A percentile compares a stretch with the other conserved stretches of the same genome.
Conservation (phyloP, 2,797 vertebrate species). For the Clarias pachynema region DNA sequence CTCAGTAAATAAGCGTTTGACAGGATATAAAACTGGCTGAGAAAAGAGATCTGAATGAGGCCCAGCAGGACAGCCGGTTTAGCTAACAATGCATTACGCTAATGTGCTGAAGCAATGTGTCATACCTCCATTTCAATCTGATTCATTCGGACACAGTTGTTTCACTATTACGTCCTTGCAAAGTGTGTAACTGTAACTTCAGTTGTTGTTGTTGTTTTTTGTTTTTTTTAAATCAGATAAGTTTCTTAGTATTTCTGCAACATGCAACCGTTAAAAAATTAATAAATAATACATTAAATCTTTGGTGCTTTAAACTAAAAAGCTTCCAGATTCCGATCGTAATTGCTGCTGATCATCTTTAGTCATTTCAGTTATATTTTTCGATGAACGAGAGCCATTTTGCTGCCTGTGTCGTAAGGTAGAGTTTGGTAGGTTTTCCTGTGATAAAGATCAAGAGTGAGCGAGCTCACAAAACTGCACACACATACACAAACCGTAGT, state of each 20-base stretch:
- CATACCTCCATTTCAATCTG: background rate
- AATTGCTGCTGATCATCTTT: background rate
- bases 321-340: background rate
- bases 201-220: no score
- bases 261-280: background rate
- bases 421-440: conserved; percentile 7
- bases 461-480: background rate
- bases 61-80: background rate
- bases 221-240: background rate
- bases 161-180: background rate
- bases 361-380: background rate
- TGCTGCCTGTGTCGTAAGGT: background rate
- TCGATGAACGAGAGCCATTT: background rate
- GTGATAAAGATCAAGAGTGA: conserved; percentile 22
- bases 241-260: background rate
- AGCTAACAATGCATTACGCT: background rate
- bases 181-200: background rate
- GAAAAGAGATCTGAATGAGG: background rate
- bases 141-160: background rate
- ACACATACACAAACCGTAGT: background rate
- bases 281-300: background rate
- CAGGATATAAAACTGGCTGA: background rate
- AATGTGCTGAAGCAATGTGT: background rate
- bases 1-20: background rate
- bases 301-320: background rate